Conservation (phyloP, 1,140 invertebrate genomes). For the Brachionus manjavacas region DNA sequence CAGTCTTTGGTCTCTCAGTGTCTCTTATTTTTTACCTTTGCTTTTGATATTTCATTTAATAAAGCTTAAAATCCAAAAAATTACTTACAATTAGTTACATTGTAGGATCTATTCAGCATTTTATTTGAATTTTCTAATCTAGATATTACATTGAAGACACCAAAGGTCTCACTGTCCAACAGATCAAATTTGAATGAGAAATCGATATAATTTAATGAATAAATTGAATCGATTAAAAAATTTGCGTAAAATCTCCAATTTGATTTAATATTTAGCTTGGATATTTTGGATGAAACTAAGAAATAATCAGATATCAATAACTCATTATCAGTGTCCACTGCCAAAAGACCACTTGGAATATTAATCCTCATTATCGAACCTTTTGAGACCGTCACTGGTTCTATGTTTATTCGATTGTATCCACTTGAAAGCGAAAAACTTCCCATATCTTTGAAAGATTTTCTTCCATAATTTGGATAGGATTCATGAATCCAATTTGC, state of each 20-base stretch:
- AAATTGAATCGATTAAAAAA: background rate
- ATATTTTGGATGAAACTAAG: background rate
- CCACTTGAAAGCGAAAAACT: background rate
- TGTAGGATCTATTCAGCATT: background rate
- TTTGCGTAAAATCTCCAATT: constrained; percentile 17
- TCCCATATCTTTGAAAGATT: background rate
- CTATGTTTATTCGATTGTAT: background rate
- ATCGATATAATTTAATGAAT: background rate
- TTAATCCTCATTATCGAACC: background rate
- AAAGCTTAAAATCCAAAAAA: background rate
- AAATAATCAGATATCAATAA: background rate
- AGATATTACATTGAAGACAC: background rate
- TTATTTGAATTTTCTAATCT: background rate
- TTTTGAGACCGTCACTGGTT: background rate
- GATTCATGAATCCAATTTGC: background rate
- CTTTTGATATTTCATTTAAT: too few relatives aligned
- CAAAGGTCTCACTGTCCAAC: background rate
- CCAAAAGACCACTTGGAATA: background rate
- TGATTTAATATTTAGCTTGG: background rate
- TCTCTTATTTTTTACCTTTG: too few relatives aligned
- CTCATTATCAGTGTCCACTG: background rate
- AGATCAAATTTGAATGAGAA: background rate
- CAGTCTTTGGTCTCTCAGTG: too few relatives aligned
- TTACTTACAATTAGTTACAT: background rate
- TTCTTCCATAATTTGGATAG: background rate